Conservation (phyloP, 2,113 vertebrate genomes). For the Aegotheles bennettii region DNA sequence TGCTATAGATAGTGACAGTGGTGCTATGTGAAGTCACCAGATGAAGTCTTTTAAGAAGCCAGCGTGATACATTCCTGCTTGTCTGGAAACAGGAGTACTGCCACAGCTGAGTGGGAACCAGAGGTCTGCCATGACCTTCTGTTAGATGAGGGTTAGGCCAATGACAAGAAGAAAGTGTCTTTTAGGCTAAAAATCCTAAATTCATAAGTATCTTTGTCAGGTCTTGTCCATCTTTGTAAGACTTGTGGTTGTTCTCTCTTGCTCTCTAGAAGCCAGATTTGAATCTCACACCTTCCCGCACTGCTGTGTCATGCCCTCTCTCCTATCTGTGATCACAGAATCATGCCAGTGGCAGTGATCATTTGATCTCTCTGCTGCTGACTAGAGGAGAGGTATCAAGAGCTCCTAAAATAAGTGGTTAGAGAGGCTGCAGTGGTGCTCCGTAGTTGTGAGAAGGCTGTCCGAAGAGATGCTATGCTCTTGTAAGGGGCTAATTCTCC, state of each 20-base stretch:
- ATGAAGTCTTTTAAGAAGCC: neutral
- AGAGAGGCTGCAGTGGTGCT: neutral
- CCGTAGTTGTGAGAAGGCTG: neutral
- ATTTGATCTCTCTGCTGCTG: neutral
- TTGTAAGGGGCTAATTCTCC: neutral
- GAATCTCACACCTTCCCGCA: neutral
- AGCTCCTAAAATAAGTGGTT: neutral
- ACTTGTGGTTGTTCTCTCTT: neutral
- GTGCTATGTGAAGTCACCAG: neutral
- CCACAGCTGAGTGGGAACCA: neutral
- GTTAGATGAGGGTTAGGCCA: neutral
- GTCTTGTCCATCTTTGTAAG: neutral
- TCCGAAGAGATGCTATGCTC: neutral
- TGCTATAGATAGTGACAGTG: neutral
- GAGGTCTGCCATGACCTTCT: neutral
- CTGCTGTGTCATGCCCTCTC: neutral
- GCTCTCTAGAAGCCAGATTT: neutral
- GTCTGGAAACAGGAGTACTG: neutral
- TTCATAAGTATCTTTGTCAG: neutral
- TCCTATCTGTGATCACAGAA: neutral
- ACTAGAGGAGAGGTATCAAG: neutral
- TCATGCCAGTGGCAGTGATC: neutral
- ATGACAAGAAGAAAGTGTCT: neutral
- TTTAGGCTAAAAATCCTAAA: neutral
- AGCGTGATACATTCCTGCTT: neutral